Percentiles rank a stretch among this genome's conserved stretches.
These are phyloP conservation scores for Luehdorfia chinensis DNA, from an alignment of 1,140 invertebrate species.

Conservation along the genomic window DNA sequence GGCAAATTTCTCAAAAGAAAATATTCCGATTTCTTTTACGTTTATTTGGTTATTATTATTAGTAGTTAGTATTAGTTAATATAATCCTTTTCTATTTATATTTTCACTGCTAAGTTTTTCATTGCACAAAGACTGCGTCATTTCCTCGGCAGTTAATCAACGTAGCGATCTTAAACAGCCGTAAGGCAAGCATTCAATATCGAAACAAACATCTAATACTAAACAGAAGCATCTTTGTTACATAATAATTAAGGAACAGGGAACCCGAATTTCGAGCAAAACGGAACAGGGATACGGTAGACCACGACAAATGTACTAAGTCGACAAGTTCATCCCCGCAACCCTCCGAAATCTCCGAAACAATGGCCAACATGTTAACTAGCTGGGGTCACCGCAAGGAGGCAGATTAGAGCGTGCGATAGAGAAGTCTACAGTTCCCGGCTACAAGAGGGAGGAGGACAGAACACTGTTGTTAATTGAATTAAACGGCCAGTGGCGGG, in stretches of 20 bases:
- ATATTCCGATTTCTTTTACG: no score
- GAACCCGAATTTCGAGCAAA: not conserved
- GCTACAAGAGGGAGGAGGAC: not conserved
- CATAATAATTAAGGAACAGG: conserved; percentile 2
- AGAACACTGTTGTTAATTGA: conserved; percentile 29
- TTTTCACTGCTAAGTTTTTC: no score
- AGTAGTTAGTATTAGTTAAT: no score
- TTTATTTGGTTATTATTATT: no score
- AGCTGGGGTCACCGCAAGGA: conserved; percentile 44
- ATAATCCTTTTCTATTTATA: no score
- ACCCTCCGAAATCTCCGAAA: conserved; percentile 31
- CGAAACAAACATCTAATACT: not conserved
- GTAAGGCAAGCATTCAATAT: not conserved
- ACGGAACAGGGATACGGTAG: conserved; percentile 3
- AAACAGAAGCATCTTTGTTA: not conserved
- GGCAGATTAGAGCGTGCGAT: conserved; percentile 30
- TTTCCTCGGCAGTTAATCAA: no score
- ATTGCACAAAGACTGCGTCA: no score
- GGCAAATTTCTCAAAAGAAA: no score
- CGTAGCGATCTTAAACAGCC: no score
- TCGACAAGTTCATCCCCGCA: conserved; percentile 26
- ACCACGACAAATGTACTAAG: conserved; percentile 34
- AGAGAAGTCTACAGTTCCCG: conserved; percentile 4
- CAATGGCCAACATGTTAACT: conserved; percentile 46
- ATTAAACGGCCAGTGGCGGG: conserved; percentile 16